phyloP scores from a whole-genome alignment of 2,797 vertebrate genomes.

The Sardinella longiceps region DNA sequence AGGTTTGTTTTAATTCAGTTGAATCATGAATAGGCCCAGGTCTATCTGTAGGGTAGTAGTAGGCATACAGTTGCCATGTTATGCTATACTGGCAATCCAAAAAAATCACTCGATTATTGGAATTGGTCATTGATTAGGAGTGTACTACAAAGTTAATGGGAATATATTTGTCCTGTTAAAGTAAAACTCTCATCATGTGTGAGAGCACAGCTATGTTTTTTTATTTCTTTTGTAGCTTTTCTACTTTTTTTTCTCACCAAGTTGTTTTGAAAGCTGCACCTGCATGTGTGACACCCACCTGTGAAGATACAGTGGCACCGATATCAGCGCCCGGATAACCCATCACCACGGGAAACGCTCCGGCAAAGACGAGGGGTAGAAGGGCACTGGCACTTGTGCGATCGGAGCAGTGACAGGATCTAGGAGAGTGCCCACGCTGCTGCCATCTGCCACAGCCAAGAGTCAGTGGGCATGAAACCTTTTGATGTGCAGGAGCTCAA shows the following conservation, averaged over 20 bases:
- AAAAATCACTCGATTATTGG: background rate
- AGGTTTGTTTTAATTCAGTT: no score
- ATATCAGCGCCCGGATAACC: background rate
- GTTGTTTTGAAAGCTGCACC: background rate
- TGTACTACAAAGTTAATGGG: background rate
- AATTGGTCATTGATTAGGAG: background rate
- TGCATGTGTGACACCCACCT: constrained; percentile 13
- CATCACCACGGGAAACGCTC: background rate
- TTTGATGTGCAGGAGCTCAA: constrained; percentile 4
- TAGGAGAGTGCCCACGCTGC: background rate
- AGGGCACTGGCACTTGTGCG: background rate
- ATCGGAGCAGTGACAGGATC: background rate
- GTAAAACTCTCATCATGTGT: background rate
- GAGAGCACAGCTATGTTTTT: background rate
- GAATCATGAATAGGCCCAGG: no score
- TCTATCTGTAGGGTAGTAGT: no score
- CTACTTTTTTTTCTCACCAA: background rate
- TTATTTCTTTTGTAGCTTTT: background rate
- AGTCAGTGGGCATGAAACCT: constrained; percentile 20
- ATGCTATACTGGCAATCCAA: background rate
- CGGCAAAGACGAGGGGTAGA: background rate
- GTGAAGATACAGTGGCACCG: background rate
- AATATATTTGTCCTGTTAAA: background rate
- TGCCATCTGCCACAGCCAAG: background rate
- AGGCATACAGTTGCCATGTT: background rate